Evolutionary conservation across 2,888 invertebrate species (phyloP), one percentile per base, ranked within the genome.

Genomic region (Calameuta filiformis): DNA sequence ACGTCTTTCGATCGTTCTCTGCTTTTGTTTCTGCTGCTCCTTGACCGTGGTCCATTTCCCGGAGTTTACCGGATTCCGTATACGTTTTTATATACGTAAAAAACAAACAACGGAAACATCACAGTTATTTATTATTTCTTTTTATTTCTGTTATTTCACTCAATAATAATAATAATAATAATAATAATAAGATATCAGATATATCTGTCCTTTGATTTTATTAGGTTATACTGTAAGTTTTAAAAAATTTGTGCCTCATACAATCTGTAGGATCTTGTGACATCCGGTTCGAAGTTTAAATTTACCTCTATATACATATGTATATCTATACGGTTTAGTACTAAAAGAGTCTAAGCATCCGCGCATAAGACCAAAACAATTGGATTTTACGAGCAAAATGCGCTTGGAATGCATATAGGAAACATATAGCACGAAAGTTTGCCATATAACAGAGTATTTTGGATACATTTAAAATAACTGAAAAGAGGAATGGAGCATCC

Each of bases 381-480:
- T 85, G 84, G 81, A 82, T 87, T 87, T 87, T 86, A 87, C 86
- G 86, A 85, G 80, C 75, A 69, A 79, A 82, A 83, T 85, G 86
- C 82, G 83, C 77, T 79, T 78, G 73, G 84, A 84, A 87, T 87
- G 82, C 81, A 33, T 69, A 69, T 69, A 30, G 15, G 40, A 40
- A 40, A 6, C 15, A 37, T 37, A 15, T 6, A 40, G 40, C 40
- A 40, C 6, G 15, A 40, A 40, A 15, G 2, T 15, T 40, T 40
- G 6, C 6, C 40, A 15, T 40, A 40, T 15, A 40, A 40, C 15
- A 6, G 15, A 15, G 6, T 15, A 15, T 40, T 15, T 40, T 40
- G 6, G 40, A 40, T 15, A 15, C 15, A 40, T 15, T 15, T 40
- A 15, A 40, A 40, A 4, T 15, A 69, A 30, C 30, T 4, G 69